Evolutionary conservation across 1,140 invertebrate genomes (phyloP).

Genomic region (Amphibalanus amphitrite): DNA sequence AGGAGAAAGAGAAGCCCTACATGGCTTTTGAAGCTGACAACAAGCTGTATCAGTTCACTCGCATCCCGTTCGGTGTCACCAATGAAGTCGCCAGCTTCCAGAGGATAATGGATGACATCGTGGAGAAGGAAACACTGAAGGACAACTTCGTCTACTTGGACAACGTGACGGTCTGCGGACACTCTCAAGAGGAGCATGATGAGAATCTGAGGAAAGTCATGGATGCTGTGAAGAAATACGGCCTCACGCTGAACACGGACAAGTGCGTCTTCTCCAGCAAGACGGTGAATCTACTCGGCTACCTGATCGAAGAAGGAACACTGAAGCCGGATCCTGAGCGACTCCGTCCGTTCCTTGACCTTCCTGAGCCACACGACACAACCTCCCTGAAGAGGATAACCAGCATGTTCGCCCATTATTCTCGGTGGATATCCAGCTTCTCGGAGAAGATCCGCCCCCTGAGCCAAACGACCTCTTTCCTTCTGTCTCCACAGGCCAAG

Average conservation of each 20-base stretch:
- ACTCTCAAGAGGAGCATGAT: background rate
- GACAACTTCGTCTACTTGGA: conserved; percentile 7
- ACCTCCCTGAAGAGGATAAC: conserved; percentile 6
- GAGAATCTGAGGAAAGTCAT: background rate
- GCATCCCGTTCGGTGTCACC: conserved; percentile 19
- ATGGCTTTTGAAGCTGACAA: conserved; percentile 16
- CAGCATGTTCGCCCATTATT: conserved; percentile 13
- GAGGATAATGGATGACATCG: conserved; percentile 8
- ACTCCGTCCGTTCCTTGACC: conserved; percentile 8
- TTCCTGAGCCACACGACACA: conserved; percentile 10
- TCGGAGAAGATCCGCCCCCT: conserved; percentile 8
- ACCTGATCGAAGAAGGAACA: conserved; percentile 3
- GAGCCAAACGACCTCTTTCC: conserved; percentile 1
- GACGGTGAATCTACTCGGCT: conserved; percentile 8
- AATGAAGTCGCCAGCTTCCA: conserved; percentile 15
- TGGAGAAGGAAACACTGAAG: background rate
- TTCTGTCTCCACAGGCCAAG: background rate
- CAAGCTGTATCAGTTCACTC: conserved; percentile 13
- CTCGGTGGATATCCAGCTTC: conserved; percentile 8
- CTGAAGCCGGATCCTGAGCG: conserved; percentile 13
- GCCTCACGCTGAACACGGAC: conserved; percentile 3
- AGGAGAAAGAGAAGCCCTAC: conserved; percentile 14
- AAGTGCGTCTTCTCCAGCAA: background rate
- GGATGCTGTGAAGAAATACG: background rate
- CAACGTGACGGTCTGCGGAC: conserved; percentile 10